A percentile compares a stretch with the other conserved stretches of the same genome.
Evolutionary conservation across 2,113 vertebrate species (phyloP).

Genomic region (Prionailurus bengalensis): DNA sequence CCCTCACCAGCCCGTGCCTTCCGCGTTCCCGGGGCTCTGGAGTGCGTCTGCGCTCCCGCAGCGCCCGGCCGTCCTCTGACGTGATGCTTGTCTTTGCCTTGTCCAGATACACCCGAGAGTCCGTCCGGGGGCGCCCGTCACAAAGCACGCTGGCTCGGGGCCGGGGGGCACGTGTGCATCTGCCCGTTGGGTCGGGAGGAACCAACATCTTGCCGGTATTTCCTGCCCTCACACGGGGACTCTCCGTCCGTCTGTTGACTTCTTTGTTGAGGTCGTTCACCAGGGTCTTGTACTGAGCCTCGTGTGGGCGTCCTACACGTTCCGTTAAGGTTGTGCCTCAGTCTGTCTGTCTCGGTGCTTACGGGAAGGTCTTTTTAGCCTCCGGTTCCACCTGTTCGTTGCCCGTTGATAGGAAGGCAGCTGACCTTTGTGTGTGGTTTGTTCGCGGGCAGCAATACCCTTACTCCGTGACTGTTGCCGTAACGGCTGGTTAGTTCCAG

Average conservation of each 20-base stretch:
- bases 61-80: not conserved
- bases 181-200: too few relatives aligned
- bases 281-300: not conserved
- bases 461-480: not conserved
- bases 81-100: not conserved
- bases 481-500: not conserved
- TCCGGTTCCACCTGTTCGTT: not conserved
- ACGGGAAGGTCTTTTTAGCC: not conserved
- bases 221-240: rapidly evolving
- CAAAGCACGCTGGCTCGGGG: not conserved
- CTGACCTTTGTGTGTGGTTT: not conserved
- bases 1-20: rapidly evolving
- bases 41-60: rapidly evolving
- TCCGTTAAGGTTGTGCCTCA: not conserved
- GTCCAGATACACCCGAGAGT: not conserved
- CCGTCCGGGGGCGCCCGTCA: not conserved
- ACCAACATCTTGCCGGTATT: rapidly evolving
- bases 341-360: not conserved
- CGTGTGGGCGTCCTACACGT: rapidly evolving
- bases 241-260: not conserved
- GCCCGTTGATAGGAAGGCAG: not conserved
- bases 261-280: rapidly evolving
- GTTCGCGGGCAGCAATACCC: rapidly evolving
- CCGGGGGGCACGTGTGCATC: not conserved
- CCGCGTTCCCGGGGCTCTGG: not conserved